Evolutionary conservation across 2,797 vertebrate species (phyloP).

Genomic region (Dermochelys coriacea): DNA sequence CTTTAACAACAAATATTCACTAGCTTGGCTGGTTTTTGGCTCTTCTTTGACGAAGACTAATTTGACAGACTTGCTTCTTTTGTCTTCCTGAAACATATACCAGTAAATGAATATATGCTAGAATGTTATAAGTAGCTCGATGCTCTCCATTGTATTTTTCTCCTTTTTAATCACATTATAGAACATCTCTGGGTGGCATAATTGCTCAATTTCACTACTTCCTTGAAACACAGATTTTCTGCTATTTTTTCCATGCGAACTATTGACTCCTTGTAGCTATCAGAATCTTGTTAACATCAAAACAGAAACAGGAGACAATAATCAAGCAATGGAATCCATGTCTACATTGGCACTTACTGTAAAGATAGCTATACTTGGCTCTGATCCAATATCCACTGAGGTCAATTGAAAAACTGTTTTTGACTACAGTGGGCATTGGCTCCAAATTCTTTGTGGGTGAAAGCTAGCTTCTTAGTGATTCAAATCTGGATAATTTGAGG

Average conservation of each 20-base stretch:
- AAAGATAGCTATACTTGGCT: neutral
- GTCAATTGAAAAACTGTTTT: neutral
- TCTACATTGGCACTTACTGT: neutral
- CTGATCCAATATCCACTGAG: neutral
- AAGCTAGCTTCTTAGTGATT: neutral
- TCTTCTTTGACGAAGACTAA: neutral
- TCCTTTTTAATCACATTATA: neutral
- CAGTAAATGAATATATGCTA: neutral
- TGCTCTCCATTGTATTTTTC: neutral
- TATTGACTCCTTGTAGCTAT: neutral
- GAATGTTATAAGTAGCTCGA: neutral
- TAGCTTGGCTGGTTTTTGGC: neutral
- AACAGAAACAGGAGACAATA: neutral
- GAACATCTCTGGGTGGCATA: neutral
- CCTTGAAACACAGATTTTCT: neutral
- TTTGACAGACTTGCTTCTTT: neutral
- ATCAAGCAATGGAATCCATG: neutral
- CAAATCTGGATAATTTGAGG: neutral
- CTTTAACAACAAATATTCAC: too few species aligned
- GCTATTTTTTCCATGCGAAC: neutral
- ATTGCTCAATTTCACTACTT: neutral
- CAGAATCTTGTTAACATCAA: neutral
- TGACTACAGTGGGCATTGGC: neutral
- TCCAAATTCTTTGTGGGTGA: neutral
- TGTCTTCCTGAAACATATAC: neutral